These are phyloP conservation scores for Allophyes oxyacanthae DNA, from an alignment of 2,888 invertebrate species.

Conservation along the genomic window DNA sequence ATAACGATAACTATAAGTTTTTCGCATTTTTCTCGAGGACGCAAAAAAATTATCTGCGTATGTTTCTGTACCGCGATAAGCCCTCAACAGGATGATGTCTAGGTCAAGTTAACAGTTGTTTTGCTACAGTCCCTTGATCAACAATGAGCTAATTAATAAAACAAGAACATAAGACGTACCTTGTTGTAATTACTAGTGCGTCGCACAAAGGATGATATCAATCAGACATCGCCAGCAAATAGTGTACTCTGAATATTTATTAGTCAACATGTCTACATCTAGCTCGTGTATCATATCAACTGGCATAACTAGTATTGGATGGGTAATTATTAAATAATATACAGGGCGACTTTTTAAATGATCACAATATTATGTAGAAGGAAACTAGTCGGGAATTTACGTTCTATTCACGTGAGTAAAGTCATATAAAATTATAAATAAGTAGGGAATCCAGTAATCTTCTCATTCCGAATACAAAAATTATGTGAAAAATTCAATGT, in stretches of 20 bases:
- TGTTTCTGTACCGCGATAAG: too few species aligned
- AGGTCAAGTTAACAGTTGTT: too few species aligned
- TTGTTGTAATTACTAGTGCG: slow-evolving; percentile 33
- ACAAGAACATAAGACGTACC: slow-evolving; percentile 28
- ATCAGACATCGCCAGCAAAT: slow-evolving; percentile 67
- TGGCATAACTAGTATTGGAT: slow-evolving; percentile 3
- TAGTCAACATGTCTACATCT: slow-evolving; percentile 12
- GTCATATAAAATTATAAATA: too few species aligned
- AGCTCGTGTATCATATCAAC: slow-evolving; percentile 7
- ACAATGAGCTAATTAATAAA: slow-evolving; percentile 52
- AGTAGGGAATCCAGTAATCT: too few species aligned
- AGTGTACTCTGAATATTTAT: slow-evolving; percentile 65
- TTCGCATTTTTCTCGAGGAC: too few species aligned
- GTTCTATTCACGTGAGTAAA: too few species aligned
- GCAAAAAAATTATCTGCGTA: too few species aligned
- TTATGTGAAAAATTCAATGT: slow-evolving; percentile 30
- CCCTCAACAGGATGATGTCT: too few species aligned
- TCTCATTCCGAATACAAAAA: too few species aligned
- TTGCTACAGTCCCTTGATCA: slow-evolving; percentile 14
- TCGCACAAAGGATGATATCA: slow-evolving; percentile 71
- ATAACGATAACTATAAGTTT: too few species aligned
- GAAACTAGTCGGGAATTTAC: too few species aligned
- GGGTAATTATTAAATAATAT: slow-evolving; percentile 12
- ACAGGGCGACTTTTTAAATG: neutral
- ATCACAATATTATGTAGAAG: too few species aligned